These are phyloP conservation scores for Arvicola amphibius DNA, from an alignment of 2,797 vertebrate genomes.

Conservation along the genomic window DNA sequence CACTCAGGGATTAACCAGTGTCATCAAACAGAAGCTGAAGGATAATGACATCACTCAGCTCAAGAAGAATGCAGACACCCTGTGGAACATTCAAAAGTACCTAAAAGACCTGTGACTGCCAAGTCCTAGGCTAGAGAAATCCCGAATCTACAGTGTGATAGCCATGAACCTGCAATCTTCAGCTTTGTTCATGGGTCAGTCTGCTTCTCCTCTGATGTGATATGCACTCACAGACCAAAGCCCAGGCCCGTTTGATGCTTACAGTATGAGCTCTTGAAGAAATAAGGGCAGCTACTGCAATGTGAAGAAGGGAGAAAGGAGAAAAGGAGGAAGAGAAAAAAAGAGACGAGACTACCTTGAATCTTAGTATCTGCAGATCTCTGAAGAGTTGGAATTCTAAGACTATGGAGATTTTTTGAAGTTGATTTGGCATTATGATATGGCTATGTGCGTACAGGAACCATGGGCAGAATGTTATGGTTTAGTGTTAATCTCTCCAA, in stretches of 20 bases:
- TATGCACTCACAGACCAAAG: constrained; percentile 75
- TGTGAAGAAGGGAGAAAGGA: constrained; percentile 10
- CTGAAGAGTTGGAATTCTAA: not conserved
- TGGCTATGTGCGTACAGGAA: not conserved
- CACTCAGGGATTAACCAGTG: constrained; percentile 90
- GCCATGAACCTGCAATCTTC: constrained; percentile 51
- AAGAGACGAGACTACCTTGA: not conserved
- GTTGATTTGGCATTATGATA: not conserved
- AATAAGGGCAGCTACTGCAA: constrained; percentile 84
- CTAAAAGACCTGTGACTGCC: constrained; percentile 91
- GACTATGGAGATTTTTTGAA: not conserved
- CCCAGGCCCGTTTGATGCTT: constrained; percentile 71
- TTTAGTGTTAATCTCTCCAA: not conserved
- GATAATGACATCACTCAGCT: constrained; percentile 92
- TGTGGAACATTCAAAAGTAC: constrained; percentile 97
- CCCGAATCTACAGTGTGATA: constrained; percentile 68
- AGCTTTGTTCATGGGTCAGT: constrained; percentile 16
- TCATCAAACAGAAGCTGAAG: constrained; percentile 96
- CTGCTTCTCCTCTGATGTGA: constrained; percentile 72
- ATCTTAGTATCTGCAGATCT: not conserved
- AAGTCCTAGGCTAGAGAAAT: constrained; percentile 51
- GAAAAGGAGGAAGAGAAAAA: too few relatives aligned
- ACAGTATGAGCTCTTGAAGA: constrained; percentile 80
- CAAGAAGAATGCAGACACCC: constrained; percentile 93
- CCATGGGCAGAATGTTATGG: too few relatives aligned